Base-by-base conservation (phyloP, 2,113 vertebrate genomes). In the Oreotrochilus melanogaster region DNA sequence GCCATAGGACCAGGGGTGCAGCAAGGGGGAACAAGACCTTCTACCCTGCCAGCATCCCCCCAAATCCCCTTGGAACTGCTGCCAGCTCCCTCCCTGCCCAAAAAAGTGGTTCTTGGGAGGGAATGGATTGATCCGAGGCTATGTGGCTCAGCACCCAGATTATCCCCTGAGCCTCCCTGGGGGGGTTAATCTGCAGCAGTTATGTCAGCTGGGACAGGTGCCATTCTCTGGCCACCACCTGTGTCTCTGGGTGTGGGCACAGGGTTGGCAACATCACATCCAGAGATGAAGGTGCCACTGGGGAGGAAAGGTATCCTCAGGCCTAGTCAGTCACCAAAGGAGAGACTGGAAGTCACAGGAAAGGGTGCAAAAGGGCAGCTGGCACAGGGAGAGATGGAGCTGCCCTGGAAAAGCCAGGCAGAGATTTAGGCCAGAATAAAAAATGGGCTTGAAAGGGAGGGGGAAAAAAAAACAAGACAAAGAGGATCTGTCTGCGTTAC, bases 111-210 rank as follows among this genome's bases (percentile, higher is more conserved):
- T 70, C 42, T 47, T 18, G 33, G 18, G 35, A 58, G 10, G 51
- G 43, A 33, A 78, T 8, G 5, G 79, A 43, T 35, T 87, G 71
- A 87, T 92, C 72, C 1, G 8, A 42, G 60, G 45, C 53, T 25
- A 0, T 9, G 86, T 83, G 65, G 74, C 89, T 94, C 95, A 95
- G 91, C 67, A 88, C 54, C 62, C 89, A 74, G 91, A 57, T 96
- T 92, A 94, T 96, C 88, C 74, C 30, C 67, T 78, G 69, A 88
- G 83, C 86, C 84, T 80, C 37, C 57, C 0, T 0, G 53, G 37
- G 33, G 72, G 69, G 57, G 65, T 86, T 94, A 96, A 95, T 94
- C 94, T 28, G 2, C 1, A 1, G 1, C 54, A 37, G 72, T 89
- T 80, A 78, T 1, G 1, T 95, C 93, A 95, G 39, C 45, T 4